Conservation (phyloP, 2,113 vertebrate species). For the Semicossyphus pulcher region DNA sequence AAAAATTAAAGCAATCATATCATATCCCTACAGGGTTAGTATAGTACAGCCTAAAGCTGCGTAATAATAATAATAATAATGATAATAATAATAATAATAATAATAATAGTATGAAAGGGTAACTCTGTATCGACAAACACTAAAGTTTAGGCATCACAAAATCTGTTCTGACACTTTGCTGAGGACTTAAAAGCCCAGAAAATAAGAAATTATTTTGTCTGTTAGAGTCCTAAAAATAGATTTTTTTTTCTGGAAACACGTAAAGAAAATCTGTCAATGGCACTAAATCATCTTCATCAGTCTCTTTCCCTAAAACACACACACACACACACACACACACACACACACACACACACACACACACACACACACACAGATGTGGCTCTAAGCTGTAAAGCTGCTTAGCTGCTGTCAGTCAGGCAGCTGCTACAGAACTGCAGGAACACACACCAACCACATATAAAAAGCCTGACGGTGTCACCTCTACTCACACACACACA, state of each 20-base stretch:
- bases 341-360: slow-evolving; percentile 30
- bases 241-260: slow-evolving; percentile 13
- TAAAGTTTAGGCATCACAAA: too few relatives aligned
- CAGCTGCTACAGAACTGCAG: slow-evolving; percentile 33
- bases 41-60: too few relatives aligned
- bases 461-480: slow-evolving; percentile 18
- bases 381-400: slow-evolving; percentile 69
- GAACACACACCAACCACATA: slow-evolving; percentile 15
- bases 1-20: too few relatives aligned
- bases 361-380: slow-evolving; percentile 21
- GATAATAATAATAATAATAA: too few relatives aligned
- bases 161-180: not conserved
- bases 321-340: slow-evolving; percentile 18
- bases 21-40: too few relatives aligned
- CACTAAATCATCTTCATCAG: not conserved
- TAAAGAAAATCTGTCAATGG: slow-evolving; percentile 12
- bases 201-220: not conserved
- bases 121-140: too few relatives aligned
- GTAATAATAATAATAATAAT: too few relatives aligned
- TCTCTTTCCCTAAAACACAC: not conserved
- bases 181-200: not conserved
- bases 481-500: slow-evolving; percentile 13
- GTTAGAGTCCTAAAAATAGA: not conserved
- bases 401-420: slow-evolving; percentile 57
- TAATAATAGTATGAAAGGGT: too few relatives aligned